phyloP scores from a whole-genome alignment of 2,888 invertebrate species.

The Diaphora mendica region DNA sequence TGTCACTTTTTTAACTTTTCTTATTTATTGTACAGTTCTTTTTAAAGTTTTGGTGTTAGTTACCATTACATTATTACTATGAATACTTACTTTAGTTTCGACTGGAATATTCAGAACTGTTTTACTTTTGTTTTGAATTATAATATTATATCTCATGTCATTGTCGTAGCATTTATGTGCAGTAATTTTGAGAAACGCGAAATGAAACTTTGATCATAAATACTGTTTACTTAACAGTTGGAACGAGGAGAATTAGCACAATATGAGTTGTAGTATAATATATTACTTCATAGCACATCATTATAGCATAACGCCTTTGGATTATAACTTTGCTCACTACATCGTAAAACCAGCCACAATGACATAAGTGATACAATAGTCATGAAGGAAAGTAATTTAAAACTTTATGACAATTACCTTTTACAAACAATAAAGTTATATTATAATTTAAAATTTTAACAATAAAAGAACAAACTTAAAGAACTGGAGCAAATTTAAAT shows the following conservation, averaged over 20 bases:
- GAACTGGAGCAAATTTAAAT: too few species aligned
- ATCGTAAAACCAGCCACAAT: not conserved
- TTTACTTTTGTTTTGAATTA: conserved; percentile 30
- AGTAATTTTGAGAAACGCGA: conserved; percentile 29
- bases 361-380: not conserved
- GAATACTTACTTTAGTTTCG: conserved; percentile 45
- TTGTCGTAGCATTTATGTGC: conserved; percentile 13
- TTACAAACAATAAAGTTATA: not conserved
- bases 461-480: too few species aligned
- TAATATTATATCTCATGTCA: conserved; percentile 36
- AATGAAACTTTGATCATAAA: conserved; percentile 37
- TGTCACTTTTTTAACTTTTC: conserved; percentile 62
- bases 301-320: not conserved
- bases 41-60: conserved; percentile 57
- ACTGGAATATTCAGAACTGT: conserved; percentile 39
- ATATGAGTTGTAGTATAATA: not conserved
- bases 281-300: not conserved
- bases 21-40: conserved; percentile 60
- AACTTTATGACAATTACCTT: not conserved
- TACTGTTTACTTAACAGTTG: conserved; percentile 6
- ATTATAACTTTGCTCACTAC: not conserved
- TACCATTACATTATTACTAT: conserved; percentile 53
- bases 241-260: not conserved
- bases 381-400: not conserved
- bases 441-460: too few species aligned